phyloP scores from a whole-genome alignment of 2,797 vertebrate genomes.

The Arnoldichthys spilopterus region DNA sequence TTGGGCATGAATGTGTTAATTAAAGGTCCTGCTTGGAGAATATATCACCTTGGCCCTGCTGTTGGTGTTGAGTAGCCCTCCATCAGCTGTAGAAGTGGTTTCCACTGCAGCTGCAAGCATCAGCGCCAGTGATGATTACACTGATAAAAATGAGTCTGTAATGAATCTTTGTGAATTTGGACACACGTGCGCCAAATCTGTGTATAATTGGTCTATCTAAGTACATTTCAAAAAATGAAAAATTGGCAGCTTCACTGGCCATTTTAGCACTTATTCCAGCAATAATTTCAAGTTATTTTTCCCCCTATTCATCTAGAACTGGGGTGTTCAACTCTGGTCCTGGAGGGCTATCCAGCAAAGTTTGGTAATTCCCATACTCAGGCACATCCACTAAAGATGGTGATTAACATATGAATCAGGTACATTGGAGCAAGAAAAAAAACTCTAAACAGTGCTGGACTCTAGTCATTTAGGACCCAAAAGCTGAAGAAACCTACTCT shows the following conservation, averaged over 20 bases:
- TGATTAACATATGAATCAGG: background rate
- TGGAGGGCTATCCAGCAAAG: background rate
- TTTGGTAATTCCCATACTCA: background rate
- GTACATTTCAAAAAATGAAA: background rate
- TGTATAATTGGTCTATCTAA: background rate
- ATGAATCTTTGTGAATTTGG: constrained; percentile 21
- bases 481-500: background rate
- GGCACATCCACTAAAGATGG: background rate
- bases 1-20: too few species aligned
- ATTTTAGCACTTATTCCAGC: background rate
- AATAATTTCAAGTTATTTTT: background rate
- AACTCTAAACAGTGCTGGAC: background rate
- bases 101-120: constrained; percentile 28
- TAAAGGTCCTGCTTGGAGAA: background rate
- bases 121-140: constrained; percentile 21
- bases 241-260: background rate
- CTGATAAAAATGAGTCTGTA: constrained; percentile 27
- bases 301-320: background rate
- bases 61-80: background rate
- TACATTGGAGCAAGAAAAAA: background rate
- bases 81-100: constrained; percentile 20
- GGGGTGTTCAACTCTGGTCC: background rate
- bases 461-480: too few species aligned
- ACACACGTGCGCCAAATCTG: constrained; percentile 20
- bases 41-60: background rate